Base-by-base conservation (phyloP, 2,797 vertebrate species). In the Phoxinus dragarum region DNA sequence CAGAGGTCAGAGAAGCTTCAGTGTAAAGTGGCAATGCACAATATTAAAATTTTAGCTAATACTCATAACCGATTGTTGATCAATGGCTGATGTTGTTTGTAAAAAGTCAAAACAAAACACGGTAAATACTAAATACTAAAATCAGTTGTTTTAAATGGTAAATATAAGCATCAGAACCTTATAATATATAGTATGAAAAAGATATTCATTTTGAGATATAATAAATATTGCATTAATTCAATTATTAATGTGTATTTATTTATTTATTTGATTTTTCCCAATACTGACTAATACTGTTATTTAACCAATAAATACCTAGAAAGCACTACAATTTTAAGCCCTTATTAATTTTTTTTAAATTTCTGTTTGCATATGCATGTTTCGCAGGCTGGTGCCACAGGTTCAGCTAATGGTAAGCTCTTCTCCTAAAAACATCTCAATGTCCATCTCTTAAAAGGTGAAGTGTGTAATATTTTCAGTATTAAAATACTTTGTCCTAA, bases 1-100 rank as follows among this genome's bases (percentile, higher is more conserved):
- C 95, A 59, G 97, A 97, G 95, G 98, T 99, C 91, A 93, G 91
- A 61, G 69, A 49, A 23, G 59, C 19, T 38, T 71, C 31, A 79
- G 44, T 77, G 5, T 74, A 42, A 86, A n/a, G 6, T 34, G 31
- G 0, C 34, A 12, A 23, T 72, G 3, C 10, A 38, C n/a, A 27
- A 23, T 31, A 31, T 44, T 64, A 44, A 31, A 61, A 19, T 47
- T 19, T 10, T 67, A 47, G 40, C 40, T 31, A 19, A 61, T 64
- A 19, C 36, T 77, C 3, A 79, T 64, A 21, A 64, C 2, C 8
- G 3, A 75, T 75, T 75, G 47, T 54, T 54, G 31, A 54, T 54
- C 19, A 54, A 21, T 54, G 47, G 1, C 17, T 36, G 10, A 34
- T 19, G 17, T 74, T 72, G 49, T 27, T 61, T 61, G n/a, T 61